phyloP scores from a whole-genome alignment of 2,113 vertebrate genomes.

The Notarius lentiginosus region DNA sequence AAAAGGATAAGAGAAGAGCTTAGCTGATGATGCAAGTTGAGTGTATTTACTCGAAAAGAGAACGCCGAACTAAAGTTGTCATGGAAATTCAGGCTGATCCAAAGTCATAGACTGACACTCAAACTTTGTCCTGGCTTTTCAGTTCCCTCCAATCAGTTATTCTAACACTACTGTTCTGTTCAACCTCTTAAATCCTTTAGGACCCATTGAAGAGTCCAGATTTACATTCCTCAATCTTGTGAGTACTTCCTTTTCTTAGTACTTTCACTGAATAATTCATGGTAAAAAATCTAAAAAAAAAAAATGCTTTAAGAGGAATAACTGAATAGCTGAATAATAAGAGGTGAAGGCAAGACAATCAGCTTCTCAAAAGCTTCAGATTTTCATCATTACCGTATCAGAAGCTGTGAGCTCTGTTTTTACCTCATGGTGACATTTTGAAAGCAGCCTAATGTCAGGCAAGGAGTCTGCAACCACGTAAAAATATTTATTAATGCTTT shows the following conservation, averaged over 20 bases:
- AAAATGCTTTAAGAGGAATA: not conserved
- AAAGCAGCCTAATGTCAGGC: not conserved
- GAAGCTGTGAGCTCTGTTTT: not conserved
- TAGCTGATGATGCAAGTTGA: not conserved
- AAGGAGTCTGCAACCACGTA: not conserved
- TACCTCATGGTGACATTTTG: not conserved
- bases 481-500: conserved; percentile 15
- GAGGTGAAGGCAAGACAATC: not conserved
- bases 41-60: not conserved
- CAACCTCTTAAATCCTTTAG: not conserved
- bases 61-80: not conserved
- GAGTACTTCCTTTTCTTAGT: not conserved
- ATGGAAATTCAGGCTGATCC: not conserved
- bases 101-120: not conserved
- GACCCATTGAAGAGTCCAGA: not conserved
- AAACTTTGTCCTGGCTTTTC: not conserved
- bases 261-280: not conserved
- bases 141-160: not conserved
- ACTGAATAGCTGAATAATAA: not conserved
- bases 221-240: not conserved
- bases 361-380: not conserved
- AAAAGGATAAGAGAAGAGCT: conserved; percentile 17
- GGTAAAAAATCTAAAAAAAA: not conserved
- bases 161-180: not conserved
- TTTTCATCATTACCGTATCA: not conserved